These are phyloP conservation scores for Biston stratarius DNA, from an alignment of 2,888 invertebrate species.

Conservation along the genomic window DNA sequence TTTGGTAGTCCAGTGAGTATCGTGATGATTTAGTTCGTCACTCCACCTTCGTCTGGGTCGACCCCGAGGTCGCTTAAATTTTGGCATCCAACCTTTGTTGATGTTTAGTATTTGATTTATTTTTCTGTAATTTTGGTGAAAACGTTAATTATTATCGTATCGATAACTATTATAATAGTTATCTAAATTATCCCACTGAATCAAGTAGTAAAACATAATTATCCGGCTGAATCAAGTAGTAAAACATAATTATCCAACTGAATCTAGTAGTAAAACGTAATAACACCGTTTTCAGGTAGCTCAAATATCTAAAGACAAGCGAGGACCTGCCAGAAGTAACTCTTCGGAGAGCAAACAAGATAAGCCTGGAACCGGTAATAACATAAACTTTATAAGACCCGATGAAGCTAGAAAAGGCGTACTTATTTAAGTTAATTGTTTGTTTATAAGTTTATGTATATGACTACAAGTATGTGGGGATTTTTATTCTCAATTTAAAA, in stretches of 20 bases:
- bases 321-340: constrained; percentile 53
- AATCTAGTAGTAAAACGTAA: neutral
- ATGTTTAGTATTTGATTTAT: no score
- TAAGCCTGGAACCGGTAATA: constrained; percentile 38
- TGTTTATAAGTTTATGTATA: neutral
- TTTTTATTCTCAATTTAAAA: neutral
- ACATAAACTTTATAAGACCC: constrained; percentile 56
- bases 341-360: constrained; percentile 54
- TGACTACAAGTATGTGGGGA: neutral
- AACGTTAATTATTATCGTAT: no score
- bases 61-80: no score
- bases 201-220: no score
- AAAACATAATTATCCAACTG: neutral
- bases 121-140: no score
- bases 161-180: no score
- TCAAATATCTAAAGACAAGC: constrained; percentile 74
- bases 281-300: constrained; percentile 61
- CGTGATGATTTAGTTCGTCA: no score
- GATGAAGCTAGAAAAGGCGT: constrained; percentile 65
- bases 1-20: no score
- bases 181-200: no score
- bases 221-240: no score
- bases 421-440: constrained; percentile 3
- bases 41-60: no score
- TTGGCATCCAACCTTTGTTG: no score